These are phyloP conservation scores for Geotria australis DNA, from an alignment of 2,797 vertebrate genomes.

Conservation along the genomic window DNA sequence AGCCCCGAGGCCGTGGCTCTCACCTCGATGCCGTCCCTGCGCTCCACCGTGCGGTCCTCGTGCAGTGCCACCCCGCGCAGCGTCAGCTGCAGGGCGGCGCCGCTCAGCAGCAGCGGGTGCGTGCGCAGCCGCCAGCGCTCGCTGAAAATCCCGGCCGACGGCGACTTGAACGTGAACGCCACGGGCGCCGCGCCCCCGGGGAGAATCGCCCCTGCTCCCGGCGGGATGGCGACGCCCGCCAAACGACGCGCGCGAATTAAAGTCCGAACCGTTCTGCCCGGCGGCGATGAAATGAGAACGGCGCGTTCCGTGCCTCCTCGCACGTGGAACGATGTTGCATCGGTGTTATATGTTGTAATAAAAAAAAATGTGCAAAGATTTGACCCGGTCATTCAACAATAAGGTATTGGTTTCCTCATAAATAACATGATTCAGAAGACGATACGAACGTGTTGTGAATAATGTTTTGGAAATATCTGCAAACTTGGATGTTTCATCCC, in stretches of 20 bases:
- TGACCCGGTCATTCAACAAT: too few species aligned
- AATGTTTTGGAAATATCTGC: too few species aligned
- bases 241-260: background rate
- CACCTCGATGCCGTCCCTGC: constrained; percentile 34
- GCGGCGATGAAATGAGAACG: background rate
- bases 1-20: too few species aligned
- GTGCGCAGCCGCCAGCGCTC: constrained; percentile 54
- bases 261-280: background rate
- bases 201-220: constrained; percentile 28
- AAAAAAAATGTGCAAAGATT: too few species aligned
- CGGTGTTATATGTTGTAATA: too few species aligned
- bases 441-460: too few species aligned
- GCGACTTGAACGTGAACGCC: constrained; percentile 38
- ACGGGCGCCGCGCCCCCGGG: constrained; percentile 24
- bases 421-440: too few species aligned
- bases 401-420: too few species aligned
- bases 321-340: too few species aligned
- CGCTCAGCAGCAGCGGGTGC: constrained; percentile 40
- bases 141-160: constrained; percentile 22
- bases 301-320: background rate
- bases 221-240: background rate
- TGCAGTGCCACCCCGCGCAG: constrained; percentile 33
- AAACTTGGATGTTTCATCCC: too few species aligned
- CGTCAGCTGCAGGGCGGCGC: constrained; percentile 35
- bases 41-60: constrained; percentile 21